Percentiles rank a stretch among this genome's conserved stretches.
phyloP scores from a whole-genome alignment of 2,113 vertebrate genomes.

The Tricholaema leucomelas region DNA sequence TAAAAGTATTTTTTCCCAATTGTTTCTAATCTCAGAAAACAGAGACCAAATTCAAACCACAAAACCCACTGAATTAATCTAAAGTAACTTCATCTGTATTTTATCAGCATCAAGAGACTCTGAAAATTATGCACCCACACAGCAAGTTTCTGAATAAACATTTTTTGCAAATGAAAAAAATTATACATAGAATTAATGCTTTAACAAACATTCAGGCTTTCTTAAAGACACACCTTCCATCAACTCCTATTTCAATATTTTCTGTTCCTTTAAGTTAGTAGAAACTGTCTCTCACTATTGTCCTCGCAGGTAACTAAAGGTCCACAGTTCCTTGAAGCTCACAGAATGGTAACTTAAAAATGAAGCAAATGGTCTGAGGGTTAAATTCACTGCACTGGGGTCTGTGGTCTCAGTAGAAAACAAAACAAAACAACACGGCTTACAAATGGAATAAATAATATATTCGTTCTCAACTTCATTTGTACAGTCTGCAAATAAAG shows the following conservation, averaged over 20 bases:
- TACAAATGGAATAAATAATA: neutral
- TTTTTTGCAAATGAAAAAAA: neutral
- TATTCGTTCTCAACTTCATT: neutral
- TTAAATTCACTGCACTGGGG: neutral
- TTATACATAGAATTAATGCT: neutral
- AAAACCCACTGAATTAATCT: neutral
- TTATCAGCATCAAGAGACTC: neutral
- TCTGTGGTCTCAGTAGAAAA: neutral
- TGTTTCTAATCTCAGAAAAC: neutral
- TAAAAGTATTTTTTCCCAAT: neutral
- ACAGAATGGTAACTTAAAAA: neutral
- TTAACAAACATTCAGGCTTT: neutral
- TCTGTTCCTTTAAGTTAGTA: neutral
- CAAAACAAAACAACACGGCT: neutral
- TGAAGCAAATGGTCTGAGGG: neutral
- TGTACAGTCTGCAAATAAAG: neutral
- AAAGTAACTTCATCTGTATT: neutral
- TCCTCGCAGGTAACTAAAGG: neutral
- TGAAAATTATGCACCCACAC: neutral
- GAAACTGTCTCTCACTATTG: neutral
- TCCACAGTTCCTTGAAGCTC: neutral
- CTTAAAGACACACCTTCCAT: neutral
- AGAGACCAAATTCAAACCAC: slow-evolving; percentile 6
- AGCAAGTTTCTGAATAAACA: neutral
- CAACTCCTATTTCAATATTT: neutral